Percentiles rank a stretch among this genome's conserved stretches.
Evolutionary conservation across 2,888 invertebrate species (phyloP).

Genomic region (Melanotus villosus): DNA sequence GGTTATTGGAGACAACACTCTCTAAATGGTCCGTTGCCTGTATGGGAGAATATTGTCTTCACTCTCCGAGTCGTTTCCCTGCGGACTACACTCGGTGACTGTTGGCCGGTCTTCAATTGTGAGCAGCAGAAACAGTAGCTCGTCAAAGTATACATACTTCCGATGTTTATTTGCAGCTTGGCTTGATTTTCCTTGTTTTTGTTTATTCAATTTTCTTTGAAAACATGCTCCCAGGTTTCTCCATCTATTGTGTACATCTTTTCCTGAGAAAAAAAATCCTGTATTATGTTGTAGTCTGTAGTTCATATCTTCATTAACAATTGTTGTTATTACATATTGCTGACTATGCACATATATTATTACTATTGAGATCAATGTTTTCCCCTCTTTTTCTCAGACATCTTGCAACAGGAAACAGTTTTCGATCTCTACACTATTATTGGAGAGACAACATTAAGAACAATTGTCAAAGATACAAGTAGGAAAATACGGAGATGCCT

Average conservation of each 20-base stretch:
- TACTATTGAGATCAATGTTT: not conserved
- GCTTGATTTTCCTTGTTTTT: constrained; percentile 20
- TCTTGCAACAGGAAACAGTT: too few species aligned
- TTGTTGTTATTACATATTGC: not conserved
- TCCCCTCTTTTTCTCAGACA: constrained; percentile 7
- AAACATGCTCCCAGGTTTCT: too few species aligned
- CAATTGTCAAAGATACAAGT: constrained; percentile 11
- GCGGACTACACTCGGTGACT: constrained; percentile 13
- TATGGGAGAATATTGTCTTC: constrained; percentile 8
- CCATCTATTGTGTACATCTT: constrained; percentile 20
- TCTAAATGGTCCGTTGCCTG: too few species aligned
- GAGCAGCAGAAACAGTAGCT: constrained; percentile 18
- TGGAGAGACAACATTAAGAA: constrained; percentile 9
- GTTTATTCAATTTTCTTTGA: constrained; percentile 26
- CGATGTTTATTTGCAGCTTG: constrained; percentile 19
- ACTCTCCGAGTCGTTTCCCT: constrained; percentile 19
- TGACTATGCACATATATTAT: too few species aligned
- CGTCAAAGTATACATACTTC: constrained; percentile 22
- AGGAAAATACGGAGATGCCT: constrained; percentile 12
- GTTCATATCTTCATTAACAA: not conserved
- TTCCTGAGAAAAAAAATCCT: constrained; percentile 19
- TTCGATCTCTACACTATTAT: constrained; percentile 4
- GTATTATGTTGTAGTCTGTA: not conserved
- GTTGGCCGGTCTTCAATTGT: constrained; percentile 20
- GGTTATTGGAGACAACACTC: too few species aligned